Percentiles rank a stretch among this genome's conserved stretches.
Conservation (phyloP, 2,888 invertebrate genomes). For the Phaedon cochleariae region DNA sequence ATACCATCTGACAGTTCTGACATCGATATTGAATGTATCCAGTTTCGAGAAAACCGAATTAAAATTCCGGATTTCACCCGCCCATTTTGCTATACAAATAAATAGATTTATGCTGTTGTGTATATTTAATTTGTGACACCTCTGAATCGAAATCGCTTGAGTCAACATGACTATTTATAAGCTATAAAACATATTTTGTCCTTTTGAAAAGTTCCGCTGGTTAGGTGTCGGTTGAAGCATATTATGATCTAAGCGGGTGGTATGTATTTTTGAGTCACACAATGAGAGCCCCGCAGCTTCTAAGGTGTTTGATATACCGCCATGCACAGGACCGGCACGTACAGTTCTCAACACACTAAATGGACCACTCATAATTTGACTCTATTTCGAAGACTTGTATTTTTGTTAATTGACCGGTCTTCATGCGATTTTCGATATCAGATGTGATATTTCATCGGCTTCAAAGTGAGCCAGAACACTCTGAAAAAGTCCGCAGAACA, state of each 20-base stretch:
- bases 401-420: too few relatives aligned
- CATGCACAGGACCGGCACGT: constrained; percentile 52
- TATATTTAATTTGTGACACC: constrained; percentile 44
- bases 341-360: not conserved
- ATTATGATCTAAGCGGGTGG: constrained; percentile 60
- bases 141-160: constrained; percentile 42
- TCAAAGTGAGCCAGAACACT: too few relatives aligned
- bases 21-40: too few relatives aligned
- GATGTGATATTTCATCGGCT: too few relatives aligned
- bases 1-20: too few relatives aligned
- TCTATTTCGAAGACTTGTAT: too few relatives aligned
- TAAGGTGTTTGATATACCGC: constrained; percentile 60
- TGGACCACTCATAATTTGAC: too few relatives aligned
- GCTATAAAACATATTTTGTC: constrained; percentile 56
- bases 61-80: constrained; percentile 21
- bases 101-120: constrained; percentile 40
- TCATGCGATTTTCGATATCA: too few relatives aligned
- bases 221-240: constrained; percentile 60
- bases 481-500: too few relatives aligned
- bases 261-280: constrained; percentile 60
- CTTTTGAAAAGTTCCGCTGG: constrained; percentile 58
- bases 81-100: constrained; percentile 41
- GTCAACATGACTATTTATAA: constrained; percentile 52
- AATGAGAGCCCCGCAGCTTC: constrained; percentile 58
- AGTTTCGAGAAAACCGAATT: not conserved